Evolutionary conservation across 1,140 invertebrate genomes (phyloP), one percentile per base, ranked within the genome.

Genomic region (Wasmannia auropunctata): DNA sequence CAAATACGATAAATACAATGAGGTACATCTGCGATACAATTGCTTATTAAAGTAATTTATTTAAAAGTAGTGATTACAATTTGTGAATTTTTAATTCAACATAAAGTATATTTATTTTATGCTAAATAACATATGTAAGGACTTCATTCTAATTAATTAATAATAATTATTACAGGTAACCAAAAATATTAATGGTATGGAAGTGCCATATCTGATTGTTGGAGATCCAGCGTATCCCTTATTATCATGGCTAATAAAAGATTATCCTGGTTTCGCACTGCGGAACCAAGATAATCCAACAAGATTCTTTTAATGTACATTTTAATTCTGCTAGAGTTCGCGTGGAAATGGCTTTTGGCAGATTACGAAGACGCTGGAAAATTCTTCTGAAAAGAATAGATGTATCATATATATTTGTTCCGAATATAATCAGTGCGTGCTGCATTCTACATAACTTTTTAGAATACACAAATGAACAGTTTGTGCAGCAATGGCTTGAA

Each of bases 391-490:
- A 65, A 16, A 65, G 34, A 65, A 7, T 65, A 10, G 63, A 65
- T 14, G 8, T 40, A 40, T 40, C n/a, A 65, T 7, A 22, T 65
- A 40, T 16, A 16, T 28, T 51, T 51, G 34, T 65, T 19, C 63
- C 63, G 7, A 37, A 65, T 43, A 65, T 65, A 31, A 43, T 28
- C 25, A 65, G 63, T 40, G 11, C 34, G 10, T 65, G 63, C 25
- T 65, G 63, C 3, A 65, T 43, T 40, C 10, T 65, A 65, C 63
- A 65, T 14, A 65, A 65, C 19, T 65, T 65, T 22, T 28, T 65
- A 22, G 63, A 65, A 65, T 65, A 28, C 7, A 65, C 2, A 22
- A 65, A 65, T 14, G 63, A 65, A 65, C 63, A 65, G 2, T 65
- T 65, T 10, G 6, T 65, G 2, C 34, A 10, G 25, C 34, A 65